Percentiles rank a stretch among this genome's conserved stretches.
Evolutionary conservation across 2,888 invertebrate species (phyloP).

Genomic region (Agrilus cyanescens): DNA sequence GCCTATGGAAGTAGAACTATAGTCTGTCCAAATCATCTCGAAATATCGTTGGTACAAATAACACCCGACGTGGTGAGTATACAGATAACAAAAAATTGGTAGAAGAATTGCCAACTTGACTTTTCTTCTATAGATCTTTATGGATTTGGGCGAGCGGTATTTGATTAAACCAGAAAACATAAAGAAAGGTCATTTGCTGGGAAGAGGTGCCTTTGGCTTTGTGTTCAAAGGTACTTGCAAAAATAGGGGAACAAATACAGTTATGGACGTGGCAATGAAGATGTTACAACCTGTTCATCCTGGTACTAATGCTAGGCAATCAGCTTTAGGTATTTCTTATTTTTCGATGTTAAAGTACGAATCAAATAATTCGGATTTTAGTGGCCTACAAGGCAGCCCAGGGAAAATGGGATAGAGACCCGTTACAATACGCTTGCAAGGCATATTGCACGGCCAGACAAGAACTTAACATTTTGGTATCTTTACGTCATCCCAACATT

Average conservation of each 20-base stretch:
- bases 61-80: slow-evolving; percentile 78
- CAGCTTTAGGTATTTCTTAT: slow-evolving; percentile 35
- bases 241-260: slow-evolving; percentile 41
- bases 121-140: slow-evolving; percentile 49
- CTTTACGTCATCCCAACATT: slow-evolving; percentile 82
- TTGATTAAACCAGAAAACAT: slow-evolving; percentile 76
- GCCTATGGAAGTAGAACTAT: slow-evolving; percentile 63
- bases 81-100: background rate
- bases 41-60: slow-evolving; percentile 60
- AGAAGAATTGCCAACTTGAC: background rate
- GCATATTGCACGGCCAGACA: slow-evolving; percentile 95
- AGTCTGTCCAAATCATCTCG: slow-evolving; percentile 70
- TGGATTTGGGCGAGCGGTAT: slow-evolving; percentile 74
- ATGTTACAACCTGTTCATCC: slow-evolving; percentile 92
- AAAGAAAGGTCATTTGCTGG: slow-evolving; percentile 62
- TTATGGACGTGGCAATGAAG: slow-evolving; percentile 79
- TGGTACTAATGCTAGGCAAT: slow-evolving; percentile 53
- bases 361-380: slow-evolving; percentile 1
- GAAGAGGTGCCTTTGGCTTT: slow-evolving; percentile 97
- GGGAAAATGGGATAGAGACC: slow-evolving; percentile 91
- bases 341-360: slow-evolving; percentile 27
- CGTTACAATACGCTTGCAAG: slow-evolving; percentile 83
- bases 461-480: slow-evolving; percentile 78
- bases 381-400: slow-evolving; percentile 37
- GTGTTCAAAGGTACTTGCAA: slow-evolving; percentile 76